Evolutionary conservation across 2,888 invertebrate genomes (phyloP).

Genomic region (Drosophila prolongata): DNA sequence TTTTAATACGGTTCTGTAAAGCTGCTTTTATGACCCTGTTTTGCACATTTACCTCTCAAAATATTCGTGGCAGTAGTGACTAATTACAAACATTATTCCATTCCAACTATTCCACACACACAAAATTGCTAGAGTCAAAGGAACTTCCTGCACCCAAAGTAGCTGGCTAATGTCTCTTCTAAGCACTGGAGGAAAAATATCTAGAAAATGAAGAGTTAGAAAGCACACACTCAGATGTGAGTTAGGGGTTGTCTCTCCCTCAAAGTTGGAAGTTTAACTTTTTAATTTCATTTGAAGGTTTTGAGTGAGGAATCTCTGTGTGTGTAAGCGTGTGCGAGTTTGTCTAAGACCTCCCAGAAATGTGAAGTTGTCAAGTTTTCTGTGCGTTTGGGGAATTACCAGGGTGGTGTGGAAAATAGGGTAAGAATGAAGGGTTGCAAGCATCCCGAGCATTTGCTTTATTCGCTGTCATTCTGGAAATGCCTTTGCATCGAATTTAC

Average conservation of each 20-base stretch:
- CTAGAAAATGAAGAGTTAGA: constrained; percentile 22
- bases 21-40: constrained; percentile 15
- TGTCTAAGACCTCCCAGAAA: constrained; percentile 30
- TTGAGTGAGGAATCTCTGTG: constrained; percentile 23
- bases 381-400: constrained; percentile 28
- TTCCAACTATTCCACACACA: constrained; percentile 17
- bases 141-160: constrained; percentile 13
- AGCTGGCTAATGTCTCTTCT: constrained; percentile 25
- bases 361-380: constrained; percentile 41
- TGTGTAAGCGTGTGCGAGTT: constrained; percentile 9
- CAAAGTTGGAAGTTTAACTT: constrained; percentile 56
- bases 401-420: not conserved
- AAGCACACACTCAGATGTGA: constrained; percentile 1
- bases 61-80: constrained; percentile 25
- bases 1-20: not conserved
- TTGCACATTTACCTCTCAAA: constrained; percentile 4
- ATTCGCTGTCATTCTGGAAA: constrained; percentile 34
- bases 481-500: constrained; percentile 34
- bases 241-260: constrained; percentile 8
- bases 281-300: constrained; percentile 64
- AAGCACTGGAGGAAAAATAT: constrained; percentile 13
- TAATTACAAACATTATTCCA: constrained; percentile 34
- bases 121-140: constrained; percentile 14
- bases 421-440: constrained; percentile 13
- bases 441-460: constrained; percentile 33